phyloP scores from a whole-genome alignment of 2,113 vertebrate genomes.

The Zosterops hypoxanthus region DNA sequence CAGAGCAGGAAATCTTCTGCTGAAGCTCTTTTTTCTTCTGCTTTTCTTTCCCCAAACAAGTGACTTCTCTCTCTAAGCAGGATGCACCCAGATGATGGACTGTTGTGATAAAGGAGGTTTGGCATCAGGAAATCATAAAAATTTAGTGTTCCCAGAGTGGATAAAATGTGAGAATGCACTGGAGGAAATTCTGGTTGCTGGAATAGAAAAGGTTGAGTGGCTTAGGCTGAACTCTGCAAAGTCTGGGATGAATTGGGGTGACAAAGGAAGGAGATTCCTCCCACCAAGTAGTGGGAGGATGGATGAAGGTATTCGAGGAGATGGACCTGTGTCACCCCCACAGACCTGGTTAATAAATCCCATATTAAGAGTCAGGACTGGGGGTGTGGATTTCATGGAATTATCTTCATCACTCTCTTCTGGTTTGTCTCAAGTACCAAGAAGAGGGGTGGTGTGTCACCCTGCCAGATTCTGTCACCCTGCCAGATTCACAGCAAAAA shows the following conservation, averaged over 20 bases:
- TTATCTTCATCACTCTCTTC: not conserved
- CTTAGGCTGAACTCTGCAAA: not conserved
- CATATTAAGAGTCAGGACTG: not conserved
- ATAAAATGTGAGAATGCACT: not conserved
- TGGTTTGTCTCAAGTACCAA: not conserved
- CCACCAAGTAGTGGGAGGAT: not conserved
- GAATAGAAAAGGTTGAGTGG: not conserved
- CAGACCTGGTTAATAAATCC: not conserved
- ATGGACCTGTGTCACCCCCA: not conserved
- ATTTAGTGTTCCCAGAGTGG: not conserved
- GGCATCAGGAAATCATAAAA: not conserved
- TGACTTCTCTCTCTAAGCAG: not conserved
- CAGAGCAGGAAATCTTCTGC: not conserved
- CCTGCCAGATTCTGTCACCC: not conserved
- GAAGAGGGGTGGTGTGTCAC: not conserved
- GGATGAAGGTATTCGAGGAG: not conserved
- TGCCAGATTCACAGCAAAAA: not conserved
- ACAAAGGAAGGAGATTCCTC: not conserved
- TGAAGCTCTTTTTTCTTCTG: not conserved
- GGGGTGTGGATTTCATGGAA: not conserved
- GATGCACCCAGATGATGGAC: not conserved
- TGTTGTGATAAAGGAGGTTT: not conserved
- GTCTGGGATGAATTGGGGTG: not conserved
- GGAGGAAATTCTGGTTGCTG: not conserved
- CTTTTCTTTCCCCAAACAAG: not conserved